Evolutionary conservation across 2,888 invertebrate species (phyloP), one percentile per base, ranked within the genome.

Genomic region (Zootermopsis nevadensis): DNA sequence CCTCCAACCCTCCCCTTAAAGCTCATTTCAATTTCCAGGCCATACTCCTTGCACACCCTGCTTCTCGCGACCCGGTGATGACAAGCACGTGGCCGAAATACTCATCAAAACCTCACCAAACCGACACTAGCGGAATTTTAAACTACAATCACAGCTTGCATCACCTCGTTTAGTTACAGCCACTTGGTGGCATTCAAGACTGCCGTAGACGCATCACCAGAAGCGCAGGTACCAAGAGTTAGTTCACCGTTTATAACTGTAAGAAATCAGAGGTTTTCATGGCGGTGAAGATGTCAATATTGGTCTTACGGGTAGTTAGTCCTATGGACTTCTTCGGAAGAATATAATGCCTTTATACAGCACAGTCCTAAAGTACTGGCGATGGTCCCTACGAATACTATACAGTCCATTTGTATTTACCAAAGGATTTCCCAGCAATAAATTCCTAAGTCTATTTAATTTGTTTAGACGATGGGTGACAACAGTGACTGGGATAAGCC

Each of bases 71-170:
- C 33, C 6, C 35, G 35, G 33, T 79, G 77, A 55, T 79, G 55
- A 79, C 53, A 33, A 10, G 55, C 77, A 79, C 79, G 79, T 79
- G 79, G 79, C 27, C 79, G 27, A 79, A 79, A 79, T 79, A 79
- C 66, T 79, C 79, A 79, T 79, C 38, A 79, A 79, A 79, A 79
- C 66, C 27, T 79, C 27, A 66, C 35, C 66, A 33, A 60, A 48
- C 42, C 66, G 33, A 60, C 79, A 35, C 66, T 33, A 10, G 27
- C 33, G 7, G 79, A 79, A 79, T 79, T 31, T 79, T 79, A 79
- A 79, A 35, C 12, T 74, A 74, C n/a, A 74, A 74, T 74, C 24
- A 42, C 74, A 38, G 74, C 74, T 74, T 74, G 74, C 38, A 38
- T n/a, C 27, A 74, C 10, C 38, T 38, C 38, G 74, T 74, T 38